phyloP scores from a whole-genome alignment of 2,888 invertebrate genomes.

The Lydus trimaculatus region DNA sequence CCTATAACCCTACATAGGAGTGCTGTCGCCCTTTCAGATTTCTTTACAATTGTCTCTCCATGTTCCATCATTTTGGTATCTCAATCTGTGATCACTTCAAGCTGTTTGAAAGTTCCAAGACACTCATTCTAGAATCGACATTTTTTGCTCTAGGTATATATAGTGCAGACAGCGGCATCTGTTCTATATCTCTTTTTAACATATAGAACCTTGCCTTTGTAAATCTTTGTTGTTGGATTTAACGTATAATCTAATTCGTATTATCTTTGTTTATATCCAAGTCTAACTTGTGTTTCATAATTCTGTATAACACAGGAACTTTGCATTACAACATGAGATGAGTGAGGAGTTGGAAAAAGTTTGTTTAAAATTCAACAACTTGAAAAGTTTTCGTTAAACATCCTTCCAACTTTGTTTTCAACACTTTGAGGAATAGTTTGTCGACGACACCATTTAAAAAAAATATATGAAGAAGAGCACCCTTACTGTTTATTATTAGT shows the following conservation, averaged over 20 bases:
- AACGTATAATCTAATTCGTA: not conserved
- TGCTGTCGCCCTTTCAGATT: too few species aligned
- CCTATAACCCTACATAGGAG: too few species aligned
- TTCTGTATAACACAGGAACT: not conserved
- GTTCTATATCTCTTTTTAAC: too few species aligned
- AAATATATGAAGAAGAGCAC: not conserved
- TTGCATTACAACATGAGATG: not conserved
- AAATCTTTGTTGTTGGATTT: not conserved
- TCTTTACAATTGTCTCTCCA: too few species aligned
- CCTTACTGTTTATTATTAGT: constrained; percentile 13
- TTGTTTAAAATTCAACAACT: not conserved
- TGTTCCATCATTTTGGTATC: too few species aligned
- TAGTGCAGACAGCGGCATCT: too few species aligned
- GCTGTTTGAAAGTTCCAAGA: too few species aligned
- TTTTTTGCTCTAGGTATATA: too few species aligned
- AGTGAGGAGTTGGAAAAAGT: not conserved
- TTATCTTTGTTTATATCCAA: not conserved
- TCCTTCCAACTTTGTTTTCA: not conserved
- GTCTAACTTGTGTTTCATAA: not conserved
- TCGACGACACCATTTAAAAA: not conserved
- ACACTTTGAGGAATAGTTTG: not conserved
- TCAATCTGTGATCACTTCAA: too few species aligned
- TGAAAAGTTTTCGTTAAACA: not conserved
- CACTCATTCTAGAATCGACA: too few species aligned
- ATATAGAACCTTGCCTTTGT: not conserved